Percentiles rank a stretch among this genome's conserved stretches.
Conservation (phyloP, 2,113 vertebrate species). For the Seriola rivoliana region DNA sequence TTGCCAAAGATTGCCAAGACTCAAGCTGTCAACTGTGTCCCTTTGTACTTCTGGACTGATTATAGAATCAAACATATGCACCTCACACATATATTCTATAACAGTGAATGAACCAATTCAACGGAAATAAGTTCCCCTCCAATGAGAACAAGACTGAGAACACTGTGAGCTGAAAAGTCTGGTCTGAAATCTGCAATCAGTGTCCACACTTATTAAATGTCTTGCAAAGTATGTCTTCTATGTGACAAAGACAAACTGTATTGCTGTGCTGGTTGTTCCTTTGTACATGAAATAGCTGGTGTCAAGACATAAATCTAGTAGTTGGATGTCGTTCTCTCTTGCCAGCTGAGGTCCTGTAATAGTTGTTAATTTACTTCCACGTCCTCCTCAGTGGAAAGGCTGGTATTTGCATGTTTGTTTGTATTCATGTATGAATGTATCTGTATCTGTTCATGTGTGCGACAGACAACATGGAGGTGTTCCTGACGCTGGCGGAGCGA, state of each 20-base stretch:
- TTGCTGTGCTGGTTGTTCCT: neutral
- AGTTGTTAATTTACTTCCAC: too few relatives aligned
- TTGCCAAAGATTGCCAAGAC: too few relatives aligned
- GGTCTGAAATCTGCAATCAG: too few relatives aligned
- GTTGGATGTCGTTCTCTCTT: neutral
- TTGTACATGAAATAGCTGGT: neutral
- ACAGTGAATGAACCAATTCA: neutral
- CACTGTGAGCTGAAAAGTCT: neutral
- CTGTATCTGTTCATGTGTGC: slow-evolving; percentile 2
- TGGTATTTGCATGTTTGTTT: neutral
- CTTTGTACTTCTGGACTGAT: neutral
- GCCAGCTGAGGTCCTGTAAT: too few relatives aligned
- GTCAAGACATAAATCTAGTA: neutral
- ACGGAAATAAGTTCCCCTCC: neutral
- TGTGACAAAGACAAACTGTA: too few relatives aligned
- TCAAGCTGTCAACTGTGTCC: neutral
- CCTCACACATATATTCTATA: neutral
- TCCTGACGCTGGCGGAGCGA: slow-evolving; percentile 85
- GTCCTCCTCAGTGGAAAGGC: too few relatives aligned
- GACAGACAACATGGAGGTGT: slow-evolving; percentile 84
- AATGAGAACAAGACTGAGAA: neutral
- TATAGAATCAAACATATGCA: too few relatives aligned
- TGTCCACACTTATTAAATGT: too few relatives aligned
- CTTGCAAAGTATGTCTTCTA: too few relatives aligned
- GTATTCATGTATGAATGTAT: neutral